Conservation (phyloP, 2,797 vertebrate genomes). For the Meda fulgida region DNA sequence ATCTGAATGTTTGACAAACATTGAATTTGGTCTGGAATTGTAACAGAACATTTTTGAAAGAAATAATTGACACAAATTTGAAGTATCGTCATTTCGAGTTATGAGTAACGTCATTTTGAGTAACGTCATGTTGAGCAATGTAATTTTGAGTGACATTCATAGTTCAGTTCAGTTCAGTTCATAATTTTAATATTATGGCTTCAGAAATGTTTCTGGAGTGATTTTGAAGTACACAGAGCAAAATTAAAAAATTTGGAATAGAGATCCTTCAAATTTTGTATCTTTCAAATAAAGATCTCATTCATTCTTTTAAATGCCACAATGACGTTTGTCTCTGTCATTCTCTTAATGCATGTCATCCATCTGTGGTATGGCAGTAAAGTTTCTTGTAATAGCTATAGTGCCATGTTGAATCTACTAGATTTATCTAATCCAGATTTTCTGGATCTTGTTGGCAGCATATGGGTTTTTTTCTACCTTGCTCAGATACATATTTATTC, state of each 20-base stretch:
- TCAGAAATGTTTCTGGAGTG: not conserved
- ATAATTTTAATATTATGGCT: not conserved
- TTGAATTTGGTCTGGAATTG: slow-evolving; percentile 15
- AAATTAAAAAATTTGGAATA: not conserved
- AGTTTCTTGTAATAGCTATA: slow-evolving; percentile 7
- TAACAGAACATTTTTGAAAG: not conserved
- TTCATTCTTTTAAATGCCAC: slow-evolving; percentile 9
- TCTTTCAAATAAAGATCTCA: slow-evolving; percentile 17
- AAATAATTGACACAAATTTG: not conserved
- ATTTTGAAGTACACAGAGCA: not conserved
- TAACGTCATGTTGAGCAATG: too few species aligned
- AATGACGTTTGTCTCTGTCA: not conserved
- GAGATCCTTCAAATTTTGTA: not conserved
- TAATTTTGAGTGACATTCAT: too few species aligned
- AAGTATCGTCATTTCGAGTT: not conserved
- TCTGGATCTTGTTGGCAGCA: not conserved
- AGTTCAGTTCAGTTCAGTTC: not conserved
- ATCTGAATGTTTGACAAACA: not conserved
- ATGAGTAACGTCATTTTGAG: not conserved
- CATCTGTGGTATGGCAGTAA: not conserved
- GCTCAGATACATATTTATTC: slow-evolving; percentile 18
- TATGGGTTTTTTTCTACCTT: not conserved
- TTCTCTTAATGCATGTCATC: slow-evolving; percentile 2
- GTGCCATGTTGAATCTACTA: slow-evolving; percentile 20
- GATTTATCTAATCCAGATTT: slow-evolving; percentile 32